Base-by-base conservation (phyloP, 2,797 vertebrate genomes). In the Salmo trutta region DNA sequence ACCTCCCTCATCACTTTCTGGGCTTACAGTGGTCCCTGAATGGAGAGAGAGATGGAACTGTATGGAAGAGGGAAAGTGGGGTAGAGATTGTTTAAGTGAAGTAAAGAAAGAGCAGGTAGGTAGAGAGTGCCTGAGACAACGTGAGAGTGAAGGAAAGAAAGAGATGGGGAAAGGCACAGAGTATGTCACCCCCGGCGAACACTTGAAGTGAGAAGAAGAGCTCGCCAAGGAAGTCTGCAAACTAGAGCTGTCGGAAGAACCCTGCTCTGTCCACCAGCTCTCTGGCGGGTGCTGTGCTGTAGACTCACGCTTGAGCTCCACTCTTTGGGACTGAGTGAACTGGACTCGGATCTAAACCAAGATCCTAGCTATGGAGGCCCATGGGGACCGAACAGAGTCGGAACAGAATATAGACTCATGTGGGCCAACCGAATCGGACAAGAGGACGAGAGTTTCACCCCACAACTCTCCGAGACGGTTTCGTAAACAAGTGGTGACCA, bases 401-500 rank as follows among this genome's bases (percentile, higher is more conserved):
- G 19, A 41, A 17, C 15, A 8, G 24, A 17, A 54, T 51, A 41
- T 29, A 16, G 79, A 77, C 16, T 56, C 62, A 5, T 8, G 10
- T 17, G 31, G 27, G 2, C 7, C 2, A 19, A 52, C 27, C 24
- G 29, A 27, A 51, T 52, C 47, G 10, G 78, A 78, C 56, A 94
- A 88, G 80, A 91, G 91, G 17, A 94, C 93, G 17, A 94, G 94
- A 86, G 93, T 93, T 65, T 95, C 94, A 5, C 94, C 94, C 21
- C 93, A 94, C 85, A 94, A 91, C 79, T 96, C 95, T 0, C 94
- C 95, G 0, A 95, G 93, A 89, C 93, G 94, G 80, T 97, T 96
- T 91, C 93, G 95, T 94, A 97, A 96, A 92, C 95, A 96, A 90
- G 86, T 93, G 77, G 94, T 94, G 79, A 97, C 95, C 86, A 96